Base-by-base conservation (phyloP, 1,140 invertebrate genomes). In the Thalassaphorura encarpata region DNA sequence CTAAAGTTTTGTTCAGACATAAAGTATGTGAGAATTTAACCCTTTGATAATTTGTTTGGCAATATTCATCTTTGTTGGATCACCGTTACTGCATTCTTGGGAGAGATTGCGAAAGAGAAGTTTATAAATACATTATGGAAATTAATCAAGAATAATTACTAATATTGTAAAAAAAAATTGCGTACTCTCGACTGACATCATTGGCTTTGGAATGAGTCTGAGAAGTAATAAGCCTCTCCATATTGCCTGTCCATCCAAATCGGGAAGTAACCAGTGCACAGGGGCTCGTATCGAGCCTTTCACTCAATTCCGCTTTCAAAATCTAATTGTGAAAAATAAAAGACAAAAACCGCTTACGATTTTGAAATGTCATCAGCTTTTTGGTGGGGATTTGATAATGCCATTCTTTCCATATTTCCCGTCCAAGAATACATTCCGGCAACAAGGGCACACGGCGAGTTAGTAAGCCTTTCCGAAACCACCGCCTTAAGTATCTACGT, bases 351-450 rank as follows among this genome's bases (percentile, higher is more conserved):
- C 40, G 59, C 73, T 71, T 70, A 81, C 71, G 77, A 80, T 68
- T 87, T 83, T 64, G 91, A 87, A 13, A 89, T 81, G 77, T 98
- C 95, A 68, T 96, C 85, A 2, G 87, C 73, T 73, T 97, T 98
- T 67, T 95, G 91, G 74, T 98, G 96, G 19, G 96, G 93, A 72
- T 99, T 97, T 13, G 91, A 92, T 60, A 90, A 78, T 51, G 93
- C 93, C 46, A 99, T 79, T 51, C 95, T 79, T 73, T 99, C 96
- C 96, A 99, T 99, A 70, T 99, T 99, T 55, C 94, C 96, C 64
- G 94, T 97, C 93, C 92, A 95, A 52, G 93, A 93, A 71, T 94
- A 98, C 75, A 90, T 86, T 56, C 85, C 87, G 41, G 95, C 94
- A n/a, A 97, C 90, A 28, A 99, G 75, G 27, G 94, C 96, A 73